These are phyloP conservation scores for Drosophila truncata DNA, from an alignment of 1,140 invertebrate genomes.

Conservation along the genomic window DNA sequence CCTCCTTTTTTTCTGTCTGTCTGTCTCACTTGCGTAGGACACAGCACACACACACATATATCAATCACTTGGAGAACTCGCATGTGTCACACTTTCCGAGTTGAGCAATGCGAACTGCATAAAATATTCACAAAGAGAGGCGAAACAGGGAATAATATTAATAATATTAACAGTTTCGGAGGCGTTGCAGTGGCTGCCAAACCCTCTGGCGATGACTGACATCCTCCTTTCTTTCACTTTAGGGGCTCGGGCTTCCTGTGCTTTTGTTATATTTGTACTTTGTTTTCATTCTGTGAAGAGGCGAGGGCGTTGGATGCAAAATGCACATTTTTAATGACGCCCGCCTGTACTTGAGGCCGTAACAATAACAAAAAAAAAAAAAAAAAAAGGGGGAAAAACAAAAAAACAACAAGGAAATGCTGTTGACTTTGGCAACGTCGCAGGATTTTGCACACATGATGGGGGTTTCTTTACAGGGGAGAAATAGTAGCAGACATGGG, in stretches of 20 bases:
- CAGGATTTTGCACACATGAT: conserved; percentile 52
- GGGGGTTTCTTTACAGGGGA: conserved; percentile 4
- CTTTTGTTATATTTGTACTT: conserved; percentile 35
- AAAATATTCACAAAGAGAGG: conserved; percentile 48
- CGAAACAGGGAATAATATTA: conserved; percentile 13
- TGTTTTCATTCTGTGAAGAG: conserved; percentile 41
- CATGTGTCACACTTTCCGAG: conserved; percentile 55
- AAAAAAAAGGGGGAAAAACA: conserved; percentile 15
- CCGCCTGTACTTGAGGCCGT: conserved; percentile 69
- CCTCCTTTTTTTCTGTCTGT: conserved; percentile 4
- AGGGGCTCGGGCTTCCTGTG: conserved; percentile 48
- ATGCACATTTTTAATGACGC: conserved; percentile 81
- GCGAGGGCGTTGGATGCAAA: conserved; percentile 61
- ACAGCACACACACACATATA: conserved; percentile 30
- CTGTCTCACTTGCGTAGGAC: conserved; percentile 61
- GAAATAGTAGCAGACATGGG: not conserved
- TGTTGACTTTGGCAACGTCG: conserved; percentile 65
- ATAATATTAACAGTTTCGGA: conserved; percentile 33
- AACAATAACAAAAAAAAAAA: conserved; percentile 40
- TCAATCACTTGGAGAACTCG: conserved; percentile 63
- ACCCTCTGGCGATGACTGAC: conserved; percentile 13
- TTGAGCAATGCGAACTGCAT: conserved; percentile 60
- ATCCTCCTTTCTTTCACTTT: not conserved
- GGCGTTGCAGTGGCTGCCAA: conserved; percentile 16
- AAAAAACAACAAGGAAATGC: conserved; percentile 51